phyloP scores from a whole-genome alignment of 2,888 invertebrate species.

The Cantharis lateralis region DNA sequence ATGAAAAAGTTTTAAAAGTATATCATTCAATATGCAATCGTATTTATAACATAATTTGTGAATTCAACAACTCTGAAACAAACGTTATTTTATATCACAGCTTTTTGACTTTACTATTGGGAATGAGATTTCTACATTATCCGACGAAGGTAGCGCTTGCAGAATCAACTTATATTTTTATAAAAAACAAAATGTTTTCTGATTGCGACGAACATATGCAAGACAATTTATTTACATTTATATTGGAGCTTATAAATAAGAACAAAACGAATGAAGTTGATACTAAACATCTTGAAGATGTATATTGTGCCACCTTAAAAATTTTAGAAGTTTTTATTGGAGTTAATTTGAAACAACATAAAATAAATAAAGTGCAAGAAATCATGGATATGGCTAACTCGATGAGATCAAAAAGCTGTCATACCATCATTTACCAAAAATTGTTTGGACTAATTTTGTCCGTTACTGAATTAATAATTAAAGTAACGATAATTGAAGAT shows the following conservation, averaged over 20 bases:
- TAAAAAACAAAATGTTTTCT: slow-evolving; percentile 4
- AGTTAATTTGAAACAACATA: neutral
- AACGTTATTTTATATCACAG: neutral
- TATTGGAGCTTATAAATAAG: slow-evolving; percentile 2
- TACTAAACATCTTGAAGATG: neutral
- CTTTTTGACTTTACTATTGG: neutral
- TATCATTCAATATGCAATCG: slow-evolving; percentile 2
- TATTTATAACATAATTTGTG: slow-evolving; percentile 3
- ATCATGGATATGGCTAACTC: neutral
- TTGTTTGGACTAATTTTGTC: neutral
- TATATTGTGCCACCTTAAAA: slow-evolving; percentile 3
- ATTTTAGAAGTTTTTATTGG: slow-evolving; percentile 1
- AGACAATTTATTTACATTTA: neutral
- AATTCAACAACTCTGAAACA: neutral
- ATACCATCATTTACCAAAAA: neutral
- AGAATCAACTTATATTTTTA: slow-evolving; percentile 2
- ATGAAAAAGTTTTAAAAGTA: neutral
- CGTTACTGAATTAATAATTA: neutral
- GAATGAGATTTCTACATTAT: neutral
- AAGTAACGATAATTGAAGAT: neutral
- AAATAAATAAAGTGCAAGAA: slow-evolving; percentile 9
- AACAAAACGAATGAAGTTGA: neutral
- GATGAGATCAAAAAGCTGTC: neutral
- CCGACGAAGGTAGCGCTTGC: neutral
- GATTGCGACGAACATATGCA: neutral